These are phyloP conservation scores for Tetranychus truncatus DNA, from an alignment of 2,888 invertebrate species.

Conservation along the genomic window DNA sequence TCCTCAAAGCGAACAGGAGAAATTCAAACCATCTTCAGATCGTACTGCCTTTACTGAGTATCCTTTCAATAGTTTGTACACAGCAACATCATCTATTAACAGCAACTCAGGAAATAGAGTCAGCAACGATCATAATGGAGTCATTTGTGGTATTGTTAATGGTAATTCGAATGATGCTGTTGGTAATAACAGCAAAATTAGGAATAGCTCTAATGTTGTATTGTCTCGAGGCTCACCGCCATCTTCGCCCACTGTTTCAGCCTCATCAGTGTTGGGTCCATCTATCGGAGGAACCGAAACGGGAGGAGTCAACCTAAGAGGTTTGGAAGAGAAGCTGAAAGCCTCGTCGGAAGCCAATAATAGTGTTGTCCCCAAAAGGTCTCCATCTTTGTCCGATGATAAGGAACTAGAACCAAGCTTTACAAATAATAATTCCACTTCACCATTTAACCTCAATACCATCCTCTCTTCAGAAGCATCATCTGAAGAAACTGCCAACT, in stretches of 20 bases:
- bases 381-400: slow-evolving; percentile 1
- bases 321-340: neutral
- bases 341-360: neutral
- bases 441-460: neutral
- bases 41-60: slow-evolving; percentile 72
- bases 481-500: slow-evolving; percentile 48
- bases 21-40: slow-evolving; percentile 85
- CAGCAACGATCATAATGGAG: neutral
- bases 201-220: neutral
- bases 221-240: slow-evolving; percentile 6
- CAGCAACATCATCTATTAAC: neutral
- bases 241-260: neutral
- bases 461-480: slow-evolving; percentile 16
- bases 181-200: neutral
- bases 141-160: neutral
- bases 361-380: slow-evolving; percentile 1
- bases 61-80: neutral
- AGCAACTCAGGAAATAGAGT: slow-evolving; percentile 17
- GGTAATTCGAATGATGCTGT: neutral
- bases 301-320: neutral
- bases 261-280: neutral
- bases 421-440: neutral
- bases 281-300: neutral
- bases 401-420: neutral
- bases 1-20: slow-evolving; percentile 58